phyloP scores from a whole-genome alignment of 2,888 invertebrate species.

The Rhingia rostrata region DNA sequence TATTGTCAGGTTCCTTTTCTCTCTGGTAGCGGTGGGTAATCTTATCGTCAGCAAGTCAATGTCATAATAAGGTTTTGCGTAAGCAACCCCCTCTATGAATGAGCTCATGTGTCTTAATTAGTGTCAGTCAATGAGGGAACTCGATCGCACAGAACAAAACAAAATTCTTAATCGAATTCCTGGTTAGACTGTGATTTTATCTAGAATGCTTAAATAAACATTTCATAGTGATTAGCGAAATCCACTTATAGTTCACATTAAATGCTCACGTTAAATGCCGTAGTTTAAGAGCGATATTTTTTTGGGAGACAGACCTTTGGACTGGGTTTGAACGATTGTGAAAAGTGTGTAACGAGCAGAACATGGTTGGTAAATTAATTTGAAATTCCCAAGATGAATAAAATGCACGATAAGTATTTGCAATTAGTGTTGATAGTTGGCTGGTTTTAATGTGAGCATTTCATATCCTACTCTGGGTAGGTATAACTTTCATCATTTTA shows the following conservation, averaged over 20 bases:
- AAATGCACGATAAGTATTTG: constrained; percentile 22
- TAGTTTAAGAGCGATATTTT: neutral
- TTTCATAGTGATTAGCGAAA: neutral
- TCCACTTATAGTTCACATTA: neutral
- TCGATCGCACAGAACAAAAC: neutral
- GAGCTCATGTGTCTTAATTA: constrained; percentile 7
- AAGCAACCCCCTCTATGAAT: neutral
- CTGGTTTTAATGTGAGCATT: neutral
- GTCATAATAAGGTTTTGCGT: neutral
- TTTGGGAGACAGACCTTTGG: neutral
- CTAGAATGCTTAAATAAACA: constrained; percentile 5
- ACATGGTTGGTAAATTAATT: constrained; percentile 22
- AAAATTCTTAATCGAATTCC: neutral
- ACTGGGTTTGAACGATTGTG: neutral
- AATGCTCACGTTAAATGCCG: constrained; percentile 1
- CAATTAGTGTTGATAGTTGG: constrained; percentile 16
- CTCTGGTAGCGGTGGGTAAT: neutral
- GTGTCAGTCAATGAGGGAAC: constrained; percentile 2
- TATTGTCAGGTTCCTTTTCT: no score
- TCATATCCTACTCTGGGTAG: neutral
- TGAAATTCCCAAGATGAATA: constrained; percentile 12
- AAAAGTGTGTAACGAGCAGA: neutral
- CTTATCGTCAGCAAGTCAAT: constrained; percentile 6
- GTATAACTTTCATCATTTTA: neutral
- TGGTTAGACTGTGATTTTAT: constrained; percentile 11